These are phyloP conservation scores for Pteropus rufus DNA, from an alignment of 2,797 vertebrate genomes.

Conservation along the genomic window DNA sequence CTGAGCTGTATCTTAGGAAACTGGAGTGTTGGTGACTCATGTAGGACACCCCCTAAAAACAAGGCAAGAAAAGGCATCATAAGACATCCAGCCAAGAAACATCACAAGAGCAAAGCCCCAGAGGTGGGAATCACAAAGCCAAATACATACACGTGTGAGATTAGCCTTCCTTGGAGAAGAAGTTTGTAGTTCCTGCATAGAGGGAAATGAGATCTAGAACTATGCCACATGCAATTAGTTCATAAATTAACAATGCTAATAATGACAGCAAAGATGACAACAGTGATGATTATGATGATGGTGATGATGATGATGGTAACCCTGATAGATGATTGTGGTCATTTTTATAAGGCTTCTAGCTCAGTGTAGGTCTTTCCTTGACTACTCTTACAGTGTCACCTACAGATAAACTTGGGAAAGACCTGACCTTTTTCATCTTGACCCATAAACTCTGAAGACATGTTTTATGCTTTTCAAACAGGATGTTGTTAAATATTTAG, in stretches of 20 bases:
- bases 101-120: background rate
- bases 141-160: background rate
- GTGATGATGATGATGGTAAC: background rate
- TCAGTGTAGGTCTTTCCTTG: background rate
- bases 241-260: background rate
- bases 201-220: background rate
- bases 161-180: background rate
- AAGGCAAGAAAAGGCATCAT: background rate
- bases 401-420: constrained; percentile 14
- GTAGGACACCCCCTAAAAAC: background rate
- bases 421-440: background rate
- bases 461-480: background rate
- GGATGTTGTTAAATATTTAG: background rate
- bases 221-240: background rate
- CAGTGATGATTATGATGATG: background rate
- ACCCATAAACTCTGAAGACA: background rate
- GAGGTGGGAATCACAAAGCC: background rate
- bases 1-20: background rate
- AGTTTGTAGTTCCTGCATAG: background rate
- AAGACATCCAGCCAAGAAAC: too few species aligned
- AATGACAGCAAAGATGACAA: background rate
- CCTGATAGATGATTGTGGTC: background rate
- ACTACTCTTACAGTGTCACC: constrained; percentile 42
- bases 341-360: background rate
- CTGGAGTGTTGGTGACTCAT: background rate